Percentiles rank a stretch among this genome's conserved stretches.
These are phyloP conservation scores for Trissoscelio sp. DNA, from an alignment of 2,888 invertebrate species.

Conservation along the genomic window DNA sequence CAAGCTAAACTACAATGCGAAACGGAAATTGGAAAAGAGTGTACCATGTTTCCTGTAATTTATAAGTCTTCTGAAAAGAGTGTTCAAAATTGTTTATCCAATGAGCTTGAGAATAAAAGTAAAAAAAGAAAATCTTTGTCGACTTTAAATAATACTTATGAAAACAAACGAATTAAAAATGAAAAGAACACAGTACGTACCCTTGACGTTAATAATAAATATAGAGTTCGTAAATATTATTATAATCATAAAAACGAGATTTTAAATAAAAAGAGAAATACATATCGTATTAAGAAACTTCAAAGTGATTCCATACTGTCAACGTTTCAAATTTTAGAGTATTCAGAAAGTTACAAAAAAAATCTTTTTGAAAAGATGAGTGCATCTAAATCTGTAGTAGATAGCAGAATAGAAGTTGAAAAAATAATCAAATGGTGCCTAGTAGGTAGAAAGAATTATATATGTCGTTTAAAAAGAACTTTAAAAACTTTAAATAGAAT, in stretches of 20 bases:
- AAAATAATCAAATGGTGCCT: not conserved
- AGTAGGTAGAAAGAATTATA: slow-evolving; percentile 4
- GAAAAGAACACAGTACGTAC: no score
- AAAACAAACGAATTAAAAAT: no score
- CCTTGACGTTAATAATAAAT: no score
- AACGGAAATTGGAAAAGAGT: no score
- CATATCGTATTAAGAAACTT: not conserved
- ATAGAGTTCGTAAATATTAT: slow-evolving; percentile 2
- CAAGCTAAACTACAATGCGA: no score
- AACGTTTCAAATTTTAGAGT: slow-evolving; percentile 2
- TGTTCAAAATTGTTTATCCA: no score
- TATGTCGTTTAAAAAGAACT: slow-evolving; percentile 11
- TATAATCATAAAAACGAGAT: slow-evolving; percentile 3
- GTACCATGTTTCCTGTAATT: no score
- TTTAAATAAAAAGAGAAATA: not conserved
- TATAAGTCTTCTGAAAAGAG: no score
- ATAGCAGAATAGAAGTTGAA: not conserved
- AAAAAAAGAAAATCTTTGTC: no score
- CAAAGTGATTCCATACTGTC: not conserved
- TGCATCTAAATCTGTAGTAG: not conserved
- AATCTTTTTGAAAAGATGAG: not conserved
- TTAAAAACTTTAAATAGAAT: slow-evolving; percentile 14
- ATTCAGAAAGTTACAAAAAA: not conserved
- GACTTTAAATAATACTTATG: no score
- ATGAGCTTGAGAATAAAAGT: no score